Evolutionary conservation across 1,140 invertebrate species (phyloP), one percentile per base, ranked within the genome.

Genomic region (Scaptomyza pallida): DNA sequence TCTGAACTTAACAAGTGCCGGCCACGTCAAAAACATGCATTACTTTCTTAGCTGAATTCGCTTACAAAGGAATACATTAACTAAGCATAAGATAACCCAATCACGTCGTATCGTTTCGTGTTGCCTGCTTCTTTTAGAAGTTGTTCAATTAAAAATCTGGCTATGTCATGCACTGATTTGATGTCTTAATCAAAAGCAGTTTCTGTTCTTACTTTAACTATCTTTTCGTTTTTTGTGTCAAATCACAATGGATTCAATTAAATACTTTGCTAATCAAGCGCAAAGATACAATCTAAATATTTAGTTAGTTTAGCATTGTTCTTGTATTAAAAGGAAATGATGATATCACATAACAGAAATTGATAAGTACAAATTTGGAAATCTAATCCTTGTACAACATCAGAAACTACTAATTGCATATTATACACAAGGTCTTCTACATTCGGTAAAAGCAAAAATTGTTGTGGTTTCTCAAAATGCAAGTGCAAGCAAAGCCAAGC

Each of bases 11-110:
- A n/a, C 33, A 10, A 35, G 33, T 12, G n/a, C 9, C 8, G 80
- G 86, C 80, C 64, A 80, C 70, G 77, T 47, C 72, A 67, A 60
- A 86, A 70, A 86, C 80, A 77, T 86, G 81, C 15, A 30, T 21
- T 12, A 30, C 17, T 17, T 44, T n/a, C 19, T 2, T 15, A 16
- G 10, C 21, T 8, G 5, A n/a, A 6, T 56, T n/a, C 15, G 21
- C 17, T n/a, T 19, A 19, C 16, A 17, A 37, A 37, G 12, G 33
- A 35, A 21, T n/a, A 23, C 35, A 54, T 21, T 54, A n/a, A 43
- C 44, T 37, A 43, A 61, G 33, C 47, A 62, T 60, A 59, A 54
- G 43, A 19, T 21, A 44, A 5, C 6, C 41, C 26, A 45, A 13
- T 23, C 50, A 43, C 41, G 48, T 72, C 57, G 47, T 50, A 17